These are phyloP conservation scores for Papilio machaon DNA, from an alignment of 1,140 invertebrate species.

Conservation along the genomic window DNA sequence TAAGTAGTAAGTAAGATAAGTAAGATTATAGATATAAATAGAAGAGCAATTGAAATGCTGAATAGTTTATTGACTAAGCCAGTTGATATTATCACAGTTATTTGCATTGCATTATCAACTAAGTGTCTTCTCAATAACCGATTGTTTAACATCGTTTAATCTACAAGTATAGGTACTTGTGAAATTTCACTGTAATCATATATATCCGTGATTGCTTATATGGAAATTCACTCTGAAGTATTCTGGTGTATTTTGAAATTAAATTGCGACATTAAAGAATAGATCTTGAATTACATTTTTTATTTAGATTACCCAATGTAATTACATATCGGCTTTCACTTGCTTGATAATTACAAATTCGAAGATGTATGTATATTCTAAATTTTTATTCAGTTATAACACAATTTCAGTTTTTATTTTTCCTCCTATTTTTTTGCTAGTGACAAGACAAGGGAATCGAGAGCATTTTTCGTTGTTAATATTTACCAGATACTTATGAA, in stretches of 20 bases:
- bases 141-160: background rate
- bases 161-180: background rate
- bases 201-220: background rate
- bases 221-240: background rate
- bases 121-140: background rate
- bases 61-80: conserved; percentile 11
- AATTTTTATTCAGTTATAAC: background rate
- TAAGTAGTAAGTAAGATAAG: background rate
- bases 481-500: background rate
- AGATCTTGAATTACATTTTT: background rate
- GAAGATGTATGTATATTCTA: background rate
- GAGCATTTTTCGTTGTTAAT: background rate
- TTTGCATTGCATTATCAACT: conserved; percentile 8
- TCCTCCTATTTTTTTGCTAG: too few species aligned
- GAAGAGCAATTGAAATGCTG: background rate
- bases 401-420: too few species aligned
- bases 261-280: background rate
- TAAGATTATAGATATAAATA: conserved; percentile 9
- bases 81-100: conserved; percentile 4
- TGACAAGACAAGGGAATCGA: background rate
- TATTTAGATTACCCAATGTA: background rate
- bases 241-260: background rate
- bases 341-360: background rate
- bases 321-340: background rate
- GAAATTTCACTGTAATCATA: background rate